Percentiles rank a stretch among this genome's conserved stretches.
phyloP scores from a whole-genome alignment of 2,888 invertebrate genomes.

The Eutolmus rufibarbis region DNA sequence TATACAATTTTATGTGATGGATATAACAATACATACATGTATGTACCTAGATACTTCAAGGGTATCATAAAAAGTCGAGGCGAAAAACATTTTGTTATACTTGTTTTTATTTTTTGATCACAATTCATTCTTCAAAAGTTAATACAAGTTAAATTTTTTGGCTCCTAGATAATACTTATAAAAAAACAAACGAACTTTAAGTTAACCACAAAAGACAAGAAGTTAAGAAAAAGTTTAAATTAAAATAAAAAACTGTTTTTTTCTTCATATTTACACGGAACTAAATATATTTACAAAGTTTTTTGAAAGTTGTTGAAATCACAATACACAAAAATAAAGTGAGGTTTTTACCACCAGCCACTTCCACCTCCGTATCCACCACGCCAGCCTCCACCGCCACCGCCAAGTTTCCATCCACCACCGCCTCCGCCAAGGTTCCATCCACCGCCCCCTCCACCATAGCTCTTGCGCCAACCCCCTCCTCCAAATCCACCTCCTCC shows the following conservation, averaged over 20 bases:
- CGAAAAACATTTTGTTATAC: not conserved
- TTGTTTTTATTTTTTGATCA: not conserved
- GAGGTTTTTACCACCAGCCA: slow-evolving; percentile 32
- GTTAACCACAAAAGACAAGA: not conserved
- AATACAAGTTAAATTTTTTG: not conserved
- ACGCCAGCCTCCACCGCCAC: slow-evolving; percentile 56
- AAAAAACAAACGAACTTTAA: not conserved
- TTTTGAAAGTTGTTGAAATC: not conserved
- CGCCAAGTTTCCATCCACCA: slow-evolving; percentile 32
- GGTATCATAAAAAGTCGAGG: not conserved
- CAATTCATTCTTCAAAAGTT: not conserved
- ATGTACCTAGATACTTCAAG: not conserved
- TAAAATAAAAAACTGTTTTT: not conserved
- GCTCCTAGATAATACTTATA: not conserved
- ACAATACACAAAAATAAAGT: not conserved
- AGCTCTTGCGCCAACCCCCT: slow-evolving; percentile 65
- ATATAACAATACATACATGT: no score
- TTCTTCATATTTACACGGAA: not conserved
- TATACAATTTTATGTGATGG: no score
- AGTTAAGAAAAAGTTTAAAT: not conserved
- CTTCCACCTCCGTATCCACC: slow-evolving; percentile 32
- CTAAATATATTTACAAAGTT: not conserved
- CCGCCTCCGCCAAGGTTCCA: slow-evolving; percentile 10
- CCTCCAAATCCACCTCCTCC: slow-evolving; percentile 51
- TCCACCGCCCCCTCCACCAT: slow-evolving; percentile 67